Conservation (phyloP, 2,888 invertebrate genomes). For the Sacculina carcini region DNA sequence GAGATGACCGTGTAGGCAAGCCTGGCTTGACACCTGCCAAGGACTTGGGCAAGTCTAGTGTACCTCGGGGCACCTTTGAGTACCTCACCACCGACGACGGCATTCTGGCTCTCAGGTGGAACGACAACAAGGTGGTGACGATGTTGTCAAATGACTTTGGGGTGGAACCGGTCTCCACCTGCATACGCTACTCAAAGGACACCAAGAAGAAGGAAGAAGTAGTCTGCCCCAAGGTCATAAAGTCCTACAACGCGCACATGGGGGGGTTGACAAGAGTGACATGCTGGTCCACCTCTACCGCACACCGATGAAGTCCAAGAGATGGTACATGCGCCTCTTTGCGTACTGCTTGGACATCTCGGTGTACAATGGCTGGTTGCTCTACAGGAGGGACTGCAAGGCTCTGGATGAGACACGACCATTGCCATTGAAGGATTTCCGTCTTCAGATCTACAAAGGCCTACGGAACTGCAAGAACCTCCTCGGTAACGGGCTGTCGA, state of each 20-base stretch:
- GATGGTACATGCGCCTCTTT: conserved; percentile 6
- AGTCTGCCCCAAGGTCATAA: conserved; percentile 3
- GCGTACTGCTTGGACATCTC: conserved; percentile 4
- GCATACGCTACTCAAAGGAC: no score
- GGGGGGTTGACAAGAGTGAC: conserved; percentile 7
- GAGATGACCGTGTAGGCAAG: conserved; percentile 2
- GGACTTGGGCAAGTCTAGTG: no score
- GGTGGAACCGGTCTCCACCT: no score
- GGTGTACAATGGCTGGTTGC: neutral
- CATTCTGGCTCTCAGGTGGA: conserved; percentile 6
- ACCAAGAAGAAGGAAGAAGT: no score
- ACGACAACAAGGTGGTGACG: conserved; percentile 8
- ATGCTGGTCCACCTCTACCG: conserved; percentile 8
- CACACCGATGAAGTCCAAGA: conserved; percentile 4
- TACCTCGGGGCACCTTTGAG: conserved; percentile 4
- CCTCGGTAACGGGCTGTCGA: no score
- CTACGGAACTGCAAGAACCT: no score
- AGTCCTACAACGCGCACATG: conserved; percentile 6
- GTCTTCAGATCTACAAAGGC: neutral
- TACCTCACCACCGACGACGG: conserved; percentile 6
- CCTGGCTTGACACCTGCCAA: conserved; percentile 2
- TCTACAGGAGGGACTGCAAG: no score
- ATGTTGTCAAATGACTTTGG: conserved; percentile 6
- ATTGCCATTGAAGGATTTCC: no score
- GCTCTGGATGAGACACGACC: no score